Conservation (phyloP, 2,113 vertebrate species). For the Coregonus clupeaformis region DNA sequence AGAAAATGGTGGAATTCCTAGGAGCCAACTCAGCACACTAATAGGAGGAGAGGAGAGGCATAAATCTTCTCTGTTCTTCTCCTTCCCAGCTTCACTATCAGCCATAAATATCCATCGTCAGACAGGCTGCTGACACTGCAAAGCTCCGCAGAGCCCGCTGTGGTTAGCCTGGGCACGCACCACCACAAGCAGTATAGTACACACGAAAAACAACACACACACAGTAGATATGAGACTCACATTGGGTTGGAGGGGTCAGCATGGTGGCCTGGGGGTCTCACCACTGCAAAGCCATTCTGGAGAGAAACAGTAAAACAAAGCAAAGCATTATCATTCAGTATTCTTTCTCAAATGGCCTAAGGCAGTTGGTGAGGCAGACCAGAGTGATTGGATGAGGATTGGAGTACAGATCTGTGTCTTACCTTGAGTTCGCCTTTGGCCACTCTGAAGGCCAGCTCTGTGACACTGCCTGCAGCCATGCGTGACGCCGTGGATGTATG, state of each 20-base stretch:
- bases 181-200: not conserved
- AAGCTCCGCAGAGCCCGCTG: constrained; percentile 10
- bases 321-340: not conserved
- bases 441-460: constrained; percentile 87
- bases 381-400: not conserved
- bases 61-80: not conserved
- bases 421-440: constrained; percentile 90
- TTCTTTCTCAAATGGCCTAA: not conserved
- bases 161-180: constrained; percentile 9
- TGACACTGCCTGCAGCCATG: constrained; percentile 88
- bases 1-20: constrained; percentile 67
- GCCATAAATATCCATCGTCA: constrained; percentile 30
- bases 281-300: constrained; percentile 93
- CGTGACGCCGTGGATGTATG: constrained; percentile 92
- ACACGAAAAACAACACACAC: constrained; percentile 5
- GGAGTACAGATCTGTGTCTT: constrained; percentile 15
- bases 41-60: not conserved
- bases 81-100: constrained; percentile 15
- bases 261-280: constrained; percentile 89
- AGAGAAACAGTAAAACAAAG: constrained; percentile 15
- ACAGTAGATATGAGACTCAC: constrained; percentile 71
- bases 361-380: not conserved
- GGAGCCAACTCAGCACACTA: constrained; percentile 15
- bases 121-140: constrained; percentile 38
- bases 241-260: constrained; percentile 86